These are phyloP conservation scores for Lasioglossum zephyrum DNA, from an alignment of 2,888 invertebrate genomes.

Conservation along the genomic window DNA sequence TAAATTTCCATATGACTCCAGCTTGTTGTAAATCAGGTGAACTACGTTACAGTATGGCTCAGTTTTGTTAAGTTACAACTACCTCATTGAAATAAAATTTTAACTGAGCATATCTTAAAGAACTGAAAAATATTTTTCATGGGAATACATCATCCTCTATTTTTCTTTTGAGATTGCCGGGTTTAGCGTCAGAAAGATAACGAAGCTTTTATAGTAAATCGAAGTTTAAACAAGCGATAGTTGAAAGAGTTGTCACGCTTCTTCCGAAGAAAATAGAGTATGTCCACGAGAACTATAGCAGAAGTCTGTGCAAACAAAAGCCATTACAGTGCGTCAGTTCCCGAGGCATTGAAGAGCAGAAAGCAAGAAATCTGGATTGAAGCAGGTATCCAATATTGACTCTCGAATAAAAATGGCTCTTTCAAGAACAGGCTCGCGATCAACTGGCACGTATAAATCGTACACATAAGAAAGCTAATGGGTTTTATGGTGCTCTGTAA, in stretches of 20 bases:
- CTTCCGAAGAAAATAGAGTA: background rate
- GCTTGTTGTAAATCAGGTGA: too few species aligned
- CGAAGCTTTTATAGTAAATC: background rate
- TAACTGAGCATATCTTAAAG: too few species aligned
- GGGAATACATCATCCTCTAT: too few species aligned
- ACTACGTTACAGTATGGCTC: too few species aligned
- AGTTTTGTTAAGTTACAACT: too few species aligned
- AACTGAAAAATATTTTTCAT: too few species aligned
- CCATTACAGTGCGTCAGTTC: slow-evolving; percentile 20
- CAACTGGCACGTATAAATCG: slow-evolving; percentile 40
- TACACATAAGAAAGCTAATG: slow-evolving; percentile 50
- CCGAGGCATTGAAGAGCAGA: slow-evolving; percentile 30
- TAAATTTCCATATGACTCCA: too few species aligned
- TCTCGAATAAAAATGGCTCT: slow-evolving; percentile 50
- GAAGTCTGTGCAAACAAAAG: background rate
- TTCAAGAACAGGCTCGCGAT: slow-evolving; percentile 50
- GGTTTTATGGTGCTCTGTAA: slow-evolving; percentile 38
- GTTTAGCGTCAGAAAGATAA: background rate
- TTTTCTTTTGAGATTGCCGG: too few species aligned
- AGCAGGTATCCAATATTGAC: slow-evolving; percentile 36
- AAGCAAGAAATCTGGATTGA: slow-evolving; percentile 24
- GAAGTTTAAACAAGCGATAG: background rate
- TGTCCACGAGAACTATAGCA: background rate
- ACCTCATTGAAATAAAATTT: too few species aligned
- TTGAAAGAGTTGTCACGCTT: background rate